Evolutionary conservation across 2,113 vertebrate species (phyloP), one percentile per base, ranked within the genome.

Genomic region (Carassius auratus): DNA sequence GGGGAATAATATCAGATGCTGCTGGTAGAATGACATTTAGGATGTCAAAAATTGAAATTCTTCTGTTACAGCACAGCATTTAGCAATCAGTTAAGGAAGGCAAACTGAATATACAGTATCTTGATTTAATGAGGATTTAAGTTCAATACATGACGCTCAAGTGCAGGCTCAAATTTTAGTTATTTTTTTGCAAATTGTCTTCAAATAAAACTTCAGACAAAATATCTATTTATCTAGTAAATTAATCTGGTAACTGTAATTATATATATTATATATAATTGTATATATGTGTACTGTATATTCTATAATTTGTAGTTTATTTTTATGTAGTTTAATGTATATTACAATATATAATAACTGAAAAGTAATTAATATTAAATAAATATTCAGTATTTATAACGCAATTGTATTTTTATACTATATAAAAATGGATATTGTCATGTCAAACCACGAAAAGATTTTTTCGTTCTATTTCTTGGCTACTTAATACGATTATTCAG

Each of bases 1-100:
- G 15, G 21, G 33, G 21, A 17, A 57, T 8, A 79, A 3, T 3
- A 83, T 82, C 73, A 84, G 52, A 42, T 61, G n/a, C 88, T 89
- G 81, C 59, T n/a, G 61, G n/a, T 76, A 73, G 12, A 83, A 81
- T 33, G 8, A 15, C n/a, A 81, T 62, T 30, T 50, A 42, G 23
- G 38, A 81, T 79, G 55, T 62, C 77, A 79, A 21, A 57, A 76
- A 21, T 10, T 33, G 2, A 55, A 76, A 76, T 30, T 5, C 1
- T 1, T 61, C 15, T 77, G 45, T 78, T 78, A 75, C 21, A 42
- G 21, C 10, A 80, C 38, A 64, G 23, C 8, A 23, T 80, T 64
- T 64, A 6, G 45, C 14, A 64, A 26, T 19, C 2, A 64, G 13
- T 59, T 2, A 80, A 17, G 1, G 6, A 30, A 38, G 15, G 10